phyloP scores from a whole-genome alignment of 92 coral and sea anemone species.

The Isaurus tuberculatus region DNA sequence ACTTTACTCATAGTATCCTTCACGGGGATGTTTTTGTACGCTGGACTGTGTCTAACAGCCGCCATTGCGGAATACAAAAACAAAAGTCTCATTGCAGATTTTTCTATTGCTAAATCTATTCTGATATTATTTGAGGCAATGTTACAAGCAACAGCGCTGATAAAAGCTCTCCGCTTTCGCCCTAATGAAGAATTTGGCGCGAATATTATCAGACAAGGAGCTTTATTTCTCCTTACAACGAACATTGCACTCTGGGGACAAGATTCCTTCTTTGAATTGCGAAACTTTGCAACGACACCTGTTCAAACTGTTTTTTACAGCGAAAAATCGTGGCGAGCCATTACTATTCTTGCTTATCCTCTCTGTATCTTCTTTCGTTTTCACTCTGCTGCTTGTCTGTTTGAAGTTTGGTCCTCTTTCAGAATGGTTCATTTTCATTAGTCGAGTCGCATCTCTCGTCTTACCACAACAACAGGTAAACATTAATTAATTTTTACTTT shows the following conservation, averaged over 20 bases:
- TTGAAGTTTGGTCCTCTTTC: constrained; percentile 95
- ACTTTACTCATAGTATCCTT: constrained; percentile 84
- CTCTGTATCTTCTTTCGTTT: constrained; percentile 95
- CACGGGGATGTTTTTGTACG: constrained; percentile 87
- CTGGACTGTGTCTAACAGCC: constrained; percentile 92
- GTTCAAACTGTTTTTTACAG: constrained; percentile 95
- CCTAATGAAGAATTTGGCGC: constrained; percentile 88
- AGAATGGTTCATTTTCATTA: constrained; percentile 65
- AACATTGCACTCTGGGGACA: constrained; percentile 96
- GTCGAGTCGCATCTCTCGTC: not conserved
- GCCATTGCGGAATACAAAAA: constrained; percentile 92
- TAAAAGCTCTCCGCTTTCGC: constrained; percentile 93
- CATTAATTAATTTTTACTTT: not conserved
- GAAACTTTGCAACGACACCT: constrained; percentile 90
- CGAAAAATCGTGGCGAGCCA: constrained; percentile 93
- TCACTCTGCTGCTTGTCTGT: constrained; percentile 94
- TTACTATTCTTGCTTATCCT: constrained; percentile 93
- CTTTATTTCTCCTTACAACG: constrained; percentile 89
- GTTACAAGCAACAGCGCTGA: constrained; percentile 92
- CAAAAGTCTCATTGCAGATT: constrained; percentile 77
- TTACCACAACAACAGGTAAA: constrained; percentile 4
- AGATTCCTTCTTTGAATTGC: constrained; percentile 91
- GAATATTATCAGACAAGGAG: constrained; percentile 91
- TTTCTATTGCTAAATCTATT: constrained; percentile 85
- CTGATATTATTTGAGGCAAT: constrained; percentile 84